Base-by-base conservation (phyloP, 1,140 invertebrate genomes). In the Drosophila hydei region DNA sequence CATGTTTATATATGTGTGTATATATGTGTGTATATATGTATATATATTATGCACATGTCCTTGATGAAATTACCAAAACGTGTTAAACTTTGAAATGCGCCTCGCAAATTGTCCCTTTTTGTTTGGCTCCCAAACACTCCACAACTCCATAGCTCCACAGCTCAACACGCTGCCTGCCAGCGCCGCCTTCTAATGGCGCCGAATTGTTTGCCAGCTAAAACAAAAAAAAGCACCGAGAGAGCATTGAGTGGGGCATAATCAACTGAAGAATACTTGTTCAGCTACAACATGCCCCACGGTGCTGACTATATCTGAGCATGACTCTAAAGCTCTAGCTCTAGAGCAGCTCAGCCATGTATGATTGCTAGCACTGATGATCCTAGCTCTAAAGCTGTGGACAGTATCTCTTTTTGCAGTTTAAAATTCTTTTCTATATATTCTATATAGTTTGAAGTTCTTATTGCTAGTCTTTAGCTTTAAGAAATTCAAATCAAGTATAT, bases 21-120 rank as follows among this genome's bases (percentile, higher is more conserved):
- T 14, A 43, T 40, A 56, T 64, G 23, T 27, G 25, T 18, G 6
- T 36, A 40, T 25, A 25, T 14, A 5, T 14, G 2, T n/a, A 43
- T 40, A 56, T 64, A 14, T 76, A 59, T 76, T 62, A 56, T 71
- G 38, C 67, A 30, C 75, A 77, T 79, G 77, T 79, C 72, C 72
- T 79, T 79, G 77, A 72, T 75, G 71, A 79, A 76, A 79, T 72
- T 79, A 79, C 77, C 72, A 79, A 75, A 79, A 79, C 77, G 77
- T 79, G 77, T 79, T 79, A 72, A 65, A 67, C 77, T 72, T 62
- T 72, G 56, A 72, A 79, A 79, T 67, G 67, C 72, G 76, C 76
- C 58, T 47, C 62, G 56, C 40, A 58, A 74, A 69, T 64, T 50
- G 51, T 56, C 45, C 54, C 63, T 45, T 47, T 50, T 45, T 14